Evolutionary conservation across 2,888 invertebrate species (phyloP).

Genomic region (Liopterus haemorrhoidalis): DNA sequence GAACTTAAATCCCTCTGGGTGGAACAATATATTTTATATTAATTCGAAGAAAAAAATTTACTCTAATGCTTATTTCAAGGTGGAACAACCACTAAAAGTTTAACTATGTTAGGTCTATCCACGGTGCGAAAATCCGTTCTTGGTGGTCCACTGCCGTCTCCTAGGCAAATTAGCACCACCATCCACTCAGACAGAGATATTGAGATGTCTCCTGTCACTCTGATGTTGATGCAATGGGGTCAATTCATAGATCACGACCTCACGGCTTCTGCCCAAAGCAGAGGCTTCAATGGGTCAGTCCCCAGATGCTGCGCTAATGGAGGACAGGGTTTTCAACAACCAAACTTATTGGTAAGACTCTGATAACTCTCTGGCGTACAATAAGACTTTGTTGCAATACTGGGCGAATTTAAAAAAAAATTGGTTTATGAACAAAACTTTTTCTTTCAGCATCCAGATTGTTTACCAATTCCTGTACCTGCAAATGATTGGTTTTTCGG

Average conservation of each 20-base stretch:
- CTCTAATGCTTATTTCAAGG: no score
- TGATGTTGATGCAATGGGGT: slow-evolving; percentile 87
- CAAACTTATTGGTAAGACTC: slow-evolving; percentile 55
- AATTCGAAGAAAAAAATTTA: no score
- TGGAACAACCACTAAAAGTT: no score
- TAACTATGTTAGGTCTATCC: slow-evolving; percentile 46
- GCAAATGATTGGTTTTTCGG: slow-evolving; percentile 67
- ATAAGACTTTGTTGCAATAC: no score
- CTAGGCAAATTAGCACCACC: slow-evolving; percentile 65
- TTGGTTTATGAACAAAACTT: background rate
- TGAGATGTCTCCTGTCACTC: slow-evolving; percentile 62
- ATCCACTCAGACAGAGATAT: slow-evolving; percentile 59
- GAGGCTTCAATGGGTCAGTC: slow-evolving; percentile 71
- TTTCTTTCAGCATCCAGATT: slow-evolving; percentile 71
- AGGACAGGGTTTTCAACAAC: slow-evolving; percentile 55
- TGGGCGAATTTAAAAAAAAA: background rate
- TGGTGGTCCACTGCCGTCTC: slow-evolving; percentile 59
- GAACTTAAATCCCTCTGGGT: no score
- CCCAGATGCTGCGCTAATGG: slow-evolving; percentile 68
- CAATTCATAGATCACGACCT: slow-evolving; percentile 87
- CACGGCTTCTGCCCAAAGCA: slow-evolving; percentile 69
- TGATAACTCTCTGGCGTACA: background rate
- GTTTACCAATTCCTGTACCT: slow-evolving; percentile 73
- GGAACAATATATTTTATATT: no score
- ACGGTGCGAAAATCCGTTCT: slow-evolving; percentile 54